These are phyloP conservation scores for Actenoides lindsayi DNA, from an alignment of 2,113 vertebrate species.

Conservation along the genomic window DNA sequence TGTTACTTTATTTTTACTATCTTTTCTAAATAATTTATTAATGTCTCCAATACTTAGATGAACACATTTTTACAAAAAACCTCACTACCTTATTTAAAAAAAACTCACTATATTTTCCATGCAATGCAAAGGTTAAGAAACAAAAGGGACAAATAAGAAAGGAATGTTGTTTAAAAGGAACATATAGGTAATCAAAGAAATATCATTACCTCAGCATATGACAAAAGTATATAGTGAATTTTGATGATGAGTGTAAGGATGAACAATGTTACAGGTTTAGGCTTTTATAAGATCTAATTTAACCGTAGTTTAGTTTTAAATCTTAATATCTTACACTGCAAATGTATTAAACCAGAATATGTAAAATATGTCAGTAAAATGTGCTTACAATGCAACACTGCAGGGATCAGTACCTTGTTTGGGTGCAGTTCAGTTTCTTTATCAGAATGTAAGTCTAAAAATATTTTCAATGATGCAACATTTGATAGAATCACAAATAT, in stretches of 20 bases:
- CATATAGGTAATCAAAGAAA: neutral
- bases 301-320: neutral
- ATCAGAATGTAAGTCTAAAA: neutral
- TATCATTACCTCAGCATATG: neutral
- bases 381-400: accelerated
- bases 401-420: neutral
- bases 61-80: neutral
- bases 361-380: neutral
- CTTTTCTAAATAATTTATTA: neutral
- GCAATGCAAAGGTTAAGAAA: neutral
- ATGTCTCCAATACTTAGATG: neutral
- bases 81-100: too few species aligned
- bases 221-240: neutral
- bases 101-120: neutral
- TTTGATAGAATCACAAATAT: neutral
- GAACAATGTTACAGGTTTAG: neutral
- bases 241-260: neutral
- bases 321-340: neutral
- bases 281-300: neutral
- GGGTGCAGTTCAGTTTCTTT: neutral
- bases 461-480: neutral
- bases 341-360: neutral
- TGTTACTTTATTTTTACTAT: neutral
- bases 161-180: neutral
- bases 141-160: neutral